Base-by-base conservation (phyloP, 2,888 invertebrate species). In the Nebria salina region DNA sequence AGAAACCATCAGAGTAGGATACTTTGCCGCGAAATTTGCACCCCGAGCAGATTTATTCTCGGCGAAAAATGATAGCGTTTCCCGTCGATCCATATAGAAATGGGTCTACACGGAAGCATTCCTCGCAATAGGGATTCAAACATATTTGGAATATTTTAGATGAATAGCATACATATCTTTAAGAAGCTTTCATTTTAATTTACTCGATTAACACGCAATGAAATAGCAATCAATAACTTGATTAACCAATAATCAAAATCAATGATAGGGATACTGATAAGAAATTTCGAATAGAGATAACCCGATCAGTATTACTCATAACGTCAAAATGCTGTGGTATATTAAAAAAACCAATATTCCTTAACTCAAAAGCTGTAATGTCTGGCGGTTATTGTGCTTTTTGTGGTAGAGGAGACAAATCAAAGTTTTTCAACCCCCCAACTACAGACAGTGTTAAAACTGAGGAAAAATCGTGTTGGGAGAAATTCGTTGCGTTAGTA, bases 381-480 rank as follows among this genome's bases (percentile, higher is more conserved):
- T 77, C 83, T n/a, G 65, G 43, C 15, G 81, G 82, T 72, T 82
- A 82, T 75, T 83, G 83, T 75, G 82, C 75, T 1, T 80, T 80
- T 75, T 83, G 83, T 42, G 82, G 82, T n/a, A 77, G 82, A 26
- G 76, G 81, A 9, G 75, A 75, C 34, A 78, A 42, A 66, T 43
- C 15, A 8, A 64, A 42, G 11, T n/a, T 65, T 25, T 79, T 42
- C 43, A 66, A n/a, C n/a, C 6, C 66, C 66, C 20, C 66, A 25
- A 70, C 8, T 4, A 70, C 25, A 6, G 25, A 25, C 2, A 13
- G 13, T 34, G 54, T 54, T n/a, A 68, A 68, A 25, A 41, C 54
- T n/a, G 25, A 75, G 15, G 66, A 74, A 3, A 66, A 34, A n/a
- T 34, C 66, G 15, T 79, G 79, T 20, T 79, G 79, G 79, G 42